Conservation (phyloP, 1,140 invertebrate genomes). For the Glossosoma conforme region DNA sequence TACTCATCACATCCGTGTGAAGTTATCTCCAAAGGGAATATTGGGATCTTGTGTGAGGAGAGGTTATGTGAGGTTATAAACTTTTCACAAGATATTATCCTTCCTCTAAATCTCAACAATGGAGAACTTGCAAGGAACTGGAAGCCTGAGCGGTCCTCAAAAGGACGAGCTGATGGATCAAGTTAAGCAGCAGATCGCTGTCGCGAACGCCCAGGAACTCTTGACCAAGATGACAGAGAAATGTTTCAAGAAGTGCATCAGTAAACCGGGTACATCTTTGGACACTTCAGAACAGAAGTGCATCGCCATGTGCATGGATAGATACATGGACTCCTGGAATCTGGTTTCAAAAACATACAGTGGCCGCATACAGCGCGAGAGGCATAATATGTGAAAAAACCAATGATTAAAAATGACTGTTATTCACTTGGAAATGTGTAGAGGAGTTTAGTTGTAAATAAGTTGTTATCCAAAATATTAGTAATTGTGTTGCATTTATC, state of each 20-base stretch:
- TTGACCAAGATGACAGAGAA: conserved; percentile 95
- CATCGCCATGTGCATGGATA: conserved; percentile 95
- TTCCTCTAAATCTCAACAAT: conserved; percentile 42
- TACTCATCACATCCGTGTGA: too few species aligned
- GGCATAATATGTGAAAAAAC: conserved; percentile 46
- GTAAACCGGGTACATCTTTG: conserved; percentile 83
- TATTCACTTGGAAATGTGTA: not conserved
- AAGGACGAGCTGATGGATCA: conserved; percentile 91
- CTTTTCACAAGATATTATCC: conserved; percentile 42
- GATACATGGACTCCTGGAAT: conserved; percentile 95
- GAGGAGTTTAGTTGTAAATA: conserved; percentile 19
- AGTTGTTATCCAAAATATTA: conserved; percentile 17
- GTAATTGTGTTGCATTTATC: too few species aligned
- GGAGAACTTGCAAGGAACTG: conserved; percentile 6
- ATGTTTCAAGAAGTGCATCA: conserved; percentile 93
- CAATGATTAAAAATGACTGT: not conserved
- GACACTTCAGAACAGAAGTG: conserved; percentile 96
- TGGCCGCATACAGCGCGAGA: conserved; percentile 72
- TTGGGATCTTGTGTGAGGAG: too few species aligned
- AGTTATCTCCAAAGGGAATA: too few species aligned
- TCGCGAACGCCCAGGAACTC: conserved; percentile 92
- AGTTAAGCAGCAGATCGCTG: conserved; percentile 92
- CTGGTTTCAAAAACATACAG: conserved; percentile 82
- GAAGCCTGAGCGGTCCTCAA: conserved; percentile 61
- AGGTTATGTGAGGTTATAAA: conserved; percentile 1